Base-by-base conservation (phyloP, 1,140 invertebrate genomes). In the Bombyx mandarina region DNA sequence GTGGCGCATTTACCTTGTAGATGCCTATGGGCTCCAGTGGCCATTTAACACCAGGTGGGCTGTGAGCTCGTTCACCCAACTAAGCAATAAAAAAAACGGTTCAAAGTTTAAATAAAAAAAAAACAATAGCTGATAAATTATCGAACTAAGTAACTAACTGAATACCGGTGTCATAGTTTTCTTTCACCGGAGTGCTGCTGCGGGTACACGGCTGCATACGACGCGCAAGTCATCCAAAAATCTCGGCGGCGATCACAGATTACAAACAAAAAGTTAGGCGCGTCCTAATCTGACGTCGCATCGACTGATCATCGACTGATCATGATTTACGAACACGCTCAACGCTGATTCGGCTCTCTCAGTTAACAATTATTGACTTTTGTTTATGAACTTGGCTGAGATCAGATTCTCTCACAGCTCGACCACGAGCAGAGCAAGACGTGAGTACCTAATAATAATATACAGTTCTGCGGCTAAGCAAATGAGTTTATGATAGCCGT, bases 201-300 rank as follows among this genome's bases (percentile, higher is more conserved):
- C 26, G 26, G 26, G 4, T 58, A 55, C 59, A 22, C 56, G 35
- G 50, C 8, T 61, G 58, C 49, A 56, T 46, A 43, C 44, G 52
- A 45, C 10, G 50, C 63, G 82, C 80, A 76, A 82, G 80, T 85
- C 82, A 83, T 77, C 63, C 63, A 74, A 70, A 71, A 71, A 79
- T 78, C 69, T 70, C 71, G 71, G 66, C 75, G 73, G 77, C 75
- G 68, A 70, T 64, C 71, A 73, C 77, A 77, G 76, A 77, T 78
- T 79, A 73, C 75, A 79, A 78, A 75, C 77, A 78, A 75, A 82
- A 80, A 78, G 74, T 68, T 83, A 77, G 81, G 69, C 80, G 81
- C 83, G 74, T 62, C 62, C 72, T 83, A 81, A 86, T 81, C 83
- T 83, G 77, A 86, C 81, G 62, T 79, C 76, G 75, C 71, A 84